These are phyloP conservation scores for Phyllostomus discolor DNA, from an alignment of 2,113 vertebrate species.

Conservation along the genomic window DNA sequence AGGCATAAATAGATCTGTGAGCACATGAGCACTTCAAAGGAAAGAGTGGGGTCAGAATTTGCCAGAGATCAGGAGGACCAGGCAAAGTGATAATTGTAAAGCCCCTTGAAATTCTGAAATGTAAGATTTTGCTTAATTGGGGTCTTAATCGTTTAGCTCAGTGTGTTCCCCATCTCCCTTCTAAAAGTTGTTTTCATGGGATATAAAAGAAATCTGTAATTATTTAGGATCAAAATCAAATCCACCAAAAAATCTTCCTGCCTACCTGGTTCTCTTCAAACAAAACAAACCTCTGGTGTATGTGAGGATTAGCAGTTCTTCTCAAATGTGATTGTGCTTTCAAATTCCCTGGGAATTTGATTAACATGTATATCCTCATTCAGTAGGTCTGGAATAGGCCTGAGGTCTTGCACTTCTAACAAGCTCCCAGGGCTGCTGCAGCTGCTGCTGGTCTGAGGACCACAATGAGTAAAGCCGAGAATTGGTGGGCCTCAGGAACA, in stretches of 20 bases:
- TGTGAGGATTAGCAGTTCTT: background rate
- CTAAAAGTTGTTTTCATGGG: conserved; percentile 24
- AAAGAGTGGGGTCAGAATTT: conserved; percentile 62
- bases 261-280: conserved; percentile 27
- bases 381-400: background rate
- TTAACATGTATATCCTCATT: background rate
- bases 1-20: conserved; percentile 63
- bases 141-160: conserved; percentile 44
- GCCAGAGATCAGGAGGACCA: conserved; percentile 61
- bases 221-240: conserved; percentile 44
- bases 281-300: background rate
- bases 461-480: background rate
- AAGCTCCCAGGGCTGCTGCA: background rate
- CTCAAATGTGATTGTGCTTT: background rate
- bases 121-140: conserved; percentile 35
- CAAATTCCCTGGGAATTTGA: background rate
- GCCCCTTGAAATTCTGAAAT: conserved; percentile 45
- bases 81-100: conserved; percentile 61
- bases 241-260: background rate
- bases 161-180: background rate
- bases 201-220: conserved; percentile 34
- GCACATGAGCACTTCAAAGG: conserved; percentile 52
- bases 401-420: background rate
- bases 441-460: background rate
- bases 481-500: background rate